Percentiles rank a stretch among this genome's conserved stretches.
Evolutionary conservation across 2,797 vertebrate genomes (phyloP).

Genomic region (Tragelaphus eurycerus): DNA sequence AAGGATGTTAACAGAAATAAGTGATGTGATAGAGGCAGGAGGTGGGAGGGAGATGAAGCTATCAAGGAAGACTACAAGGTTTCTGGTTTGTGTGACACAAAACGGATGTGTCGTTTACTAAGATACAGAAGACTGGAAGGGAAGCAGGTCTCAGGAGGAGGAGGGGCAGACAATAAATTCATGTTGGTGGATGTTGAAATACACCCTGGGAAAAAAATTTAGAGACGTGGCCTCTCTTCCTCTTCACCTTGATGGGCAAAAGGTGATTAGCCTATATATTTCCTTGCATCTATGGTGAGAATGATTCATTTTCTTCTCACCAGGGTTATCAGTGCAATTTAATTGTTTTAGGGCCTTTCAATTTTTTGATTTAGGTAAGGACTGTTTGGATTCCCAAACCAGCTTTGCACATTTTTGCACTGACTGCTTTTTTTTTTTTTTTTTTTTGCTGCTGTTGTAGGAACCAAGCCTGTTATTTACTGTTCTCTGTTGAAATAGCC

Average conservation of each 20-base stretch:
- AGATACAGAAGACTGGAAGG: background rate
- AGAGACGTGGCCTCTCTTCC: background rate
- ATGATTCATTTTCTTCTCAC: background rate
- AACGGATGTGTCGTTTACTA: background rate
- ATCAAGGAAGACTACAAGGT: background rate
- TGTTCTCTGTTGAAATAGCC: background rate
- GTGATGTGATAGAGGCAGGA: background rate
- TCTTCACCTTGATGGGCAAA: background rate
- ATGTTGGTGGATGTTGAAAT: background rate
- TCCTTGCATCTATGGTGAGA: background rate
- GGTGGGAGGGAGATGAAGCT: background rate
- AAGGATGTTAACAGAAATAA: background rate
- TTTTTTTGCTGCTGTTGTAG: background rate
- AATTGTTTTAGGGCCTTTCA: background rate
- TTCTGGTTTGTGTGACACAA: constrained; percentile 35
- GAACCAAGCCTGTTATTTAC: background rate
- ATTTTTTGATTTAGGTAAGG: background rate
- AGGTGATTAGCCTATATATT: background rate
- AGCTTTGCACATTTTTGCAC: background rate
- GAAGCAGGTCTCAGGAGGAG: background rate
- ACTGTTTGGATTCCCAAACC: background rate
- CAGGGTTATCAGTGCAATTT: background rate
- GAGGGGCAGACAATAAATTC: background rate
- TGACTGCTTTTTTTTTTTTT: background rate
- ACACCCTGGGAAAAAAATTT: background rate